Conservation (phyloP, 2,113 vertebrate genomes). For the Emydura subglobosa region DNA sequence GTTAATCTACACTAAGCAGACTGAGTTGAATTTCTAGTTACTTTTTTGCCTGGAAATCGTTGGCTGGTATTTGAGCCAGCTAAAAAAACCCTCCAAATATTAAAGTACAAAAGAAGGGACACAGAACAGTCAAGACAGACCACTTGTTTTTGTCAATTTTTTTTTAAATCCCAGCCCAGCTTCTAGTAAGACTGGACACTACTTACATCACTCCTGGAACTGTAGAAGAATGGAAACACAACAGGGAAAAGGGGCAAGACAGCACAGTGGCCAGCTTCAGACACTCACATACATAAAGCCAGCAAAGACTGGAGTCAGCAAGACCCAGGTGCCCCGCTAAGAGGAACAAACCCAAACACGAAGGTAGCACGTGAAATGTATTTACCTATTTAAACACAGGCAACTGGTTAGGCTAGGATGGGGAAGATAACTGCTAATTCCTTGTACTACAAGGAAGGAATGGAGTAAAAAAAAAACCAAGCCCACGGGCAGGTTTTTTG, state of each 20-base stretch:
- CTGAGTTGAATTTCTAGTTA: conserved; percentile 25
- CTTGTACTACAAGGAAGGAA: conserved; percentile 85
- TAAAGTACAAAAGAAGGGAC: conserved; percentile 73
- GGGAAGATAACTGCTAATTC: conserved; percentile 81
- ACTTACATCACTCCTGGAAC: conserved; percentile 78
- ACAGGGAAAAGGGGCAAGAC: conserved; percentile 70
- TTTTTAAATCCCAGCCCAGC: conserved; percentile 76
- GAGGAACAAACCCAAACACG: conserved; percentile 76
- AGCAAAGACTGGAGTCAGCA: conserved; percentile 69
- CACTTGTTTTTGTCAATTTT: conserved; percentile 73
- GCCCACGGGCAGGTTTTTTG: conserved; percentile 80
- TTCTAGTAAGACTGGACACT: conserved; percentile 80
- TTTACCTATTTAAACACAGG: conserved; percentile 81
- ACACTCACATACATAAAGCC: conserved; percentile 76
- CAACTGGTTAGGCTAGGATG: conserved; percentile 74
- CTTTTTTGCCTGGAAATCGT: conserved; percentile 44
- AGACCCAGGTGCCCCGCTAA: conserved; percentile 76
- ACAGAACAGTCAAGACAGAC: conserved; percentile 79
- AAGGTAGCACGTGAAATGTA: conserved; percentile 77
- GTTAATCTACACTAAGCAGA: conserved; percentile 2
- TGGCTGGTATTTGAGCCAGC: background rate
- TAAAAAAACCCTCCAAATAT: conserved; percentile 64
- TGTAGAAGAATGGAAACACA: conserved; percentile 76
- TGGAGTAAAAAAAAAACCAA: conserved; percentile 79
- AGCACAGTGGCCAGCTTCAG: conserved; percentile 76